Percentiles rank a stretch among this genome's conserved stretches.
phyloP scores from a whole-genome alignment of 2,113 vertebrate species.

The Rhea americana region DNA sequence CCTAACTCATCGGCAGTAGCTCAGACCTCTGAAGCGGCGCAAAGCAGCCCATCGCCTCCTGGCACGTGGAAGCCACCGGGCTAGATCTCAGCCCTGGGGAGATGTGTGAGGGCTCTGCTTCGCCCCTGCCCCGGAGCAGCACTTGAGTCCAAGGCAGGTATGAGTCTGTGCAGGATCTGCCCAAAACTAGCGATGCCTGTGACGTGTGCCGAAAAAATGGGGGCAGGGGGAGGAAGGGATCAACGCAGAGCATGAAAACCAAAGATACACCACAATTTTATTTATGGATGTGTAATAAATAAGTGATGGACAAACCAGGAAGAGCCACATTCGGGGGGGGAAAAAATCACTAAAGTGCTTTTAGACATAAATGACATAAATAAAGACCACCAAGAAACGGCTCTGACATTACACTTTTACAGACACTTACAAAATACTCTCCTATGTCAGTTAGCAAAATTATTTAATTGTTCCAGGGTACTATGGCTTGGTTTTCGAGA shows the following conservation, averaged over 20 bases:
- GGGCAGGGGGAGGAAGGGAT: neutral
- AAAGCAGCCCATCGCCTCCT: neutral
- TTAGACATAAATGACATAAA: constrained; percentile 60
- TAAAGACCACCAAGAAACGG: constrained; percentile 34
- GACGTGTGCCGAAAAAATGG: neutral
- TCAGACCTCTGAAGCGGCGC: neutral
- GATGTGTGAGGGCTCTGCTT: accelerated
- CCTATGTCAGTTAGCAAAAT: constrained; percentile 49
- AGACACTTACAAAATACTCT: constrained; percentile 59
- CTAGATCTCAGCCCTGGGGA: neutral
- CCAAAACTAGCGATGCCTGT: neutral
- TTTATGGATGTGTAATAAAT: constrained; percentile 78
- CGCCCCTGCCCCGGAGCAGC: neutral
- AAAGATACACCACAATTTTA: constrained; percentile 70
- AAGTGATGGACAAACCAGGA: constrained; percentile 60
- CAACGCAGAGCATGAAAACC: neutral
- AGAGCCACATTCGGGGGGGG: constrained; percentile 65
- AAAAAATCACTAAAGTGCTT: constrained; percentile 69
- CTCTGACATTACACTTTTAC: constrained; percentile 55
- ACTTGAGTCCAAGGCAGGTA: neutral
- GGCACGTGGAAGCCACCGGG: neutral
- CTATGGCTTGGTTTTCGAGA: constrained; percentile 60
- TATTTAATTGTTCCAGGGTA: constrained; percentile 7
- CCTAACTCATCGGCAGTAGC: neutral
- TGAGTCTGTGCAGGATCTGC: accelerated